A percentile compares a stretch with the other conserved stretches of the same genome.
phyloP scores from a whole-genome alignment of 1,140 invertebrate species.

The Aphaenogaster rudis region DNA sequence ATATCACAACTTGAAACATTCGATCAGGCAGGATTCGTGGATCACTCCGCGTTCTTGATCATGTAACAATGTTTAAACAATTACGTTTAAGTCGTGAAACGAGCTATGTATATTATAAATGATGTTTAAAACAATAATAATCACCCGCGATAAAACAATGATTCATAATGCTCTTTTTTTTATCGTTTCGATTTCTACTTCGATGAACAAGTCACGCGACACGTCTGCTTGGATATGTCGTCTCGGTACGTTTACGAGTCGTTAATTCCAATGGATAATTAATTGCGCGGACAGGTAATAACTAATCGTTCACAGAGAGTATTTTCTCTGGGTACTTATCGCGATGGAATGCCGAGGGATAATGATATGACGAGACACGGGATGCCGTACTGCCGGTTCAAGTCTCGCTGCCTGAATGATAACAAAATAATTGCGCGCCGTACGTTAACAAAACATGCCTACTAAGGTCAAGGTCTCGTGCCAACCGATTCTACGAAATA shows the following conservation, averaged over 20 bases:
- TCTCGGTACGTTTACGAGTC: background rate
- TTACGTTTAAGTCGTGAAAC: background rate
- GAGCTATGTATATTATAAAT: background rate
- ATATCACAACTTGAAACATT: background rate
- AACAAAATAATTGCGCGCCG: background rate
- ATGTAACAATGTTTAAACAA: background rate
- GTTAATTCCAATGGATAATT: slow-evolving; percentile 9
- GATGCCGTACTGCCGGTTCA: background rate
- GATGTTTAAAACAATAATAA: background rate
- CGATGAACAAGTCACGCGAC: background rate
- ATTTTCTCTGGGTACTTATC: background rate
- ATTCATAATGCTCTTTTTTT: background rate
- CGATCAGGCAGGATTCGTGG: background rate
- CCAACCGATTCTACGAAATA: background rate
- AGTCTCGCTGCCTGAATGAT: background rate
- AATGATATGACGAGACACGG: background rate
- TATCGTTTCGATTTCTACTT: background rate
- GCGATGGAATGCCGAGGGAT: background rate
- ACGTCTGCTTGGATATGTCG: background rate
- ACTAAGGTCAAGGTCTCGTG: background rate
- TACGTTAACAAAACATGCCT: background rate
- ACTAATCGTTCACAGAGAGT: background rate
- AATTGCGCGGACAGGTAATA: background rate
- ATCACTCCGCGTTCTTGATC: background rate
- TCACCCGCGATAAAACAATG: background rate